Conservation (phyloP, 2,113 vertebrate species). For the Copsychus sechellarum region DNA sequence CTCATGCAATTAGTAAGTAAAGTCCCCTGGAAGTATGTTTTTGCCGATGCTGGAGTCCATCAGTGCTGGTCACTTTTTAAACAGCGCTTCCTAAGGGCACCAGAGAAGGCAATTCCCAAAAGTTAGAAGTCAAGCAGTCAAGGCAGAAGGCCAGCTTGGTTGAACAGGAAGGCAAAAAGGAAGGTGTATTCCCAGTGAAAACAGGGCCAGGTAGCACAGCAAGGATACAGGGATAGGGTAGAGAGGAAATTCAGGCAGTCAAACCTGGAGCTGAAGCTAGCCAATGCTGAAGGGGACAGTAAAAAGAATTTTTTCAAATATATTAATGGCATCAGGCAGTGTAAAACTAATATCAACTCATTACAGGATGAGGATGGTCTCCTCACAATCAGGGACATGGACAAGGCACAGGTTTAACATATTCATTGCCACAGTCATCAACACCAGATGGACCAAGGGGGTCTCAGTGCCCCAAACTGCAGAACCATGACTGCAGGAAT, state of each 20-base stretch:
- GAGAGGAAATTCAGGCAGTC: background rate
- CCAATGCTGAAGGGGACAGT: background rate
- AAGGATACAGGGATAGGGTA: background rate
- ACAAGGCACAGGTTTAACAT: background rate
- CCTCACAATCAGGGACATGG: background rate
- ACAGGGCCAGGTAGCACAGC: background rate
- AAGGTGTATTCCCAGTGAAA: no score
- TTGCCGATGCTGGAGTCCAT: background rate
- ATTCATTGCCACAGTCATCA: background rate
- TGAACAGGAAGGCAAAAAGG: background rate
- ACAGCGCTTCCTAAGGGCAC: background rate
- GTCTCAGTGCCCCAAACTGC: background rate
- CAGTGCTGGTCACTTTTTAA: background rate
- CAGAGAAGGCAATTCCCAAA: background rate
- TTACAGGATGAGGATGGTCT: background rate
- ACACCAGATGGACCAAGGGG: background rate
- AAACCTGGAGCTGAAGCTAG: background rate
- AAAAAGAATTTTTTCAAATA: background rate
- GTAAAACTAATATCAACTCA: background rate
- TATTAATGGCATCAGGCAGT: background rate
- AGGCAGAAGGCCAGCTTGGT: background rate
- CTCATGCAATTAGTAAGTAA: background rate
- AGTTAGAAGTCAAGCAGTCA: background rate
- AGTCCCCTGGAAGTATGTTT: background rate
- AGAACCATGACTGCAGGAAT: background rate